phyloP scores from a whole-genome alignment of 2,113 vertebrate species.

The Nothoprocta perdicaria region DNA sequence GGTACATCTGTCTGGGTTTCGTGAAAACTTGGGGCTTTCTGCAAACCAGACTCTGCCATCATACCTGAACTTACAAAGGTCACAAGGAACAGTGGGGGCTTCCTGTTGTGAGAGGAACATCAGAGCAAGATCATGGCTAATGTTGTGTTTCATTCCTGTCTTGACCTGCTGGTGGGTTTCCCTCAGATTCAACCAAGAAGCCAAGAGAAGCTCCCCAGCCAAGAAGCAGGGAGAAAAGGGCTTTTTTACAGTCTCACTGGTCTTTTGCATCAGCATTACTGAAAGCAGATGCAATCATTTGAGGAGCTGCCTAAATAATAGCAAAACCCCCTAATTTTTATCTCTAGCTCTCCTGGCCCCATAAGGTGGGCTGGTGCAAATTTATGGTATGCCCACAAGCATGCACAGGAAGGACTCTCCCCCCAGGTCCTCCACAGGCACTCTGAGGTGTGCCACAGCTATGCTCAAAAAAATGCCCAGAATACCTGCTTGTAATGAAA shows the following conservation, averaged over 20 bases:
- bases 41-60: background rate
- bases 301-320: background rate
- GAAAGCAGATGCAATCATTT: background rate
- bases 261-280: background rate
- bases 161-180: background rate
- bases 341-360: no score
- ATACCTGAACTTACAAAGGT: background rate
- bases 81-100: background rate
- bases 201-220: background rate
- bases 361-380: background rate
- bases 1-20: background rate
- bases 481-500: background rate
- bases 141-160: background rate
- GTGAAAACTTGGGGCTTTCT: background rate
- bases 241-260: background rate
- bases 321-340: background rate
- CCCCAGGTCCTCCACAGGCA: fast-evolving
- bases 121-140: background rate
- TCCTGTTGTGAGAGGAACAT: background rate
- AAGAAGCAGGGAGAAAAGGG: background rate
- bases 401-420: background rate
- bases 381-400: background rate
- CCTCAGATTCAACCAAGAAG: no score
- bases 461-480: background rate
- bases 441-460: fast-evolving